Conservation (phyloP, 2,888 invertebrate species). For the Phalangium opilio region DNA sequence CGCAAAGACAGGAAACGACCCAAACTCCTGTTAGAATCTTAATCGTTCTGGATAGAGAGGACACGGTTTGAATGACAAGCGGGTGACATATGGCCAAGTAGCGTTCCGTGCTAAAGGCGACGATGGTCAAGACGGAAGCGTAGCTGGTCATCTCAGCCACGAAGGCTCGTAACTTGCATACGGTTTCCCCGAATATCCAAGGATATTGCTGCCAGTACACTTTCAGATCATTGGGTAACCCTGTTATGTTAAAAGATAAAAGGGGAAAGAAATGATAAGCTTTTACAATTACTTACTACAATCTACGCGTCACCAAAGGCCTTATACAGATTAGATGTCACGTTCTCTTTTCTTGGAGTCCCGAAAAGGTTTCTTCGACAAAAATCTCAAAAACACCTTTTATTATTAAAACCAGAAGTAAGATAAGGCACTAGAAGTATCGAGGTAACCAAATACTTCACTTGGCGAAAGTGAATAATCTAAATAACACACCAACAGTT, state of each 20-base stretch:
- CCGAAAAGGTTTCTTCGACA: no score
- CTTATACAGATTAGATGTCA: no score
- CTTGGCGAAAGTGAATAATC: no score
- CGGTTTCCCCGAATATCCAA: slow-evolving; percentile 47
- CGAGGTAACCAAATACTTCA: no score
- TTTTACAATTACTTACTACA: no score
- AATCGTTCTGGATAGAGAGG: slow-evolving; percentile 63
- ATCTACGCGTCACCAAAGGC: no score
- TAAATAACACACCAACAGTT: no score
- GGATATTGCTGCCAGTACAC: slow-evolving; percentile 28
- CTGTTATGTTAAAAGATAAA: slow-evolving; percentile 30
- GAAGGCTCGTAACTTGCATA: slow-evolving; percentile 59
- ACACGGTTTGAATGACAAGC: slow-evolving; percentile 64
- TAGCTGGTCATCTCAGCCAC: slow-evolving; percentile 60
- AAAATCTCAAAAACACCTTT: no score
- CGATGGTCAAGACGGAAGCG: slow-evolving; percentile 61
- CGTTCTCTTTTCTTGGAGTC: no score
- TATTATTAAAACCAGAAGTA: no score
- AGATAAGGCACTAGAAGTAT: no score
- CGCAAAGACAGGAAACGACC: slow-evolving; percentile 48
- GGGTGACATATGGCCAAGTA: slow-evolving; percentile 78
- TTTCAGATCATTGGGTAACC: slow-evolving; percentile 63
- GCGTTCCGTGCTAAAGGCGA: slow-evolving; percentile 71
- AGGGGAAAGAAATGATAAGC: no score
- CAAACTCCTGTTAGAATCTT: slow-evolving; percentile 64